Conservation (phyloP, 1,140 invertebrate genomes). For the Pseudomyrmex concolor region DNA sequence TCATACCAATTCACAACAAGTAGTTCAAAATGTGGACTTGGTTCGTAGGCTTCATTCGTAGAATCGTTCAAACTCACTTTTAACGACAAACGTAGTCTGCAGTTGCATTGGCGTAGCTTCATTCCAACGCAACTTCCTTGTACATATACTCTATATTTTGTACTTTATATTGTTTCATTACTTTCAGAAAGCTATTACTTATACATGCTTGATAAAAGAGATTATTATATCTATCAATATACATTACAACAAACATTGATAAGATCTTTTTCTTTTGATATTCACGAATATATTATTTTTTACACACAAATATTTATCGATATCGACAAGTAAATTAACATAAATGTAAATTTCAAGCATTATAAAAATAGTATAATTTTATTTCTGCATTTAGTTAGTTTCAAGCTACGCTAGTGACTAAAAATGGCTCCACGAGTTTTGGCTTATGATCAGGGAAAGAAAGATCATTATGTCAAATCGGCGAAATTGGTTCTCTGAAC, state of each 20-base stretch:
- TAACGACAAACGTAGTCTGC: conserved; percentile 53
- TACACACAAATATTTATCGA: too few relatives aligned
- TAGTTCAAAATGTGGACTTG: conserved; percentile 39
- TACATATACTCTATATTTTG: too few relatives aligned
- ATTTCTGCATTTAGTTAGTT: background rate
- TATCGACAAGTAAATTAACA: too few relatives aligned
- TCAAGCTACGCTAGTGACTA: conserved; percentile 43
- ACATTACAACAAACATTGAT: too few relatives aligned
- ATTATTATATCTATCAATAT: too few relatives aligned
- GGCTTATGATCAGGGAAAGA: conserved; percentile 63
- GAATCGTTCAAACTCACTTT: conserved; percentile 59
- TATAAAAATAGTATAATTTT: background rate
- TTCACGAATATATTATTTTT: too few relatives aligned
- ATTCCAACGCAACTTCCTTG: background rate
- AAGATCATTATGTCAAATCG: conserved; percentile 69
- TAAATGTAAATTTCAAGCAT: background rate
- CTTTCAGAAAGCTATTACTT: background rate
- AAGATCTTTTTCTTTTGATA: too few relatives aligned
- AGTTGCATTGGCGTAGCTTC: conserved; percentile 52
- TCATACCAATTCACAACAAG: conserved; percentile 17
- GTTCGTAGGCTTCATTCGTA: conserved; percentile 49
- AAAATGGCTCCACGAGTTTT: conserved; percentile 32
- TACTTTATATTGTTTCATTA: too few relatives aligned
- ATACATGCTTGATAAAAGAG: too few relatives aligned
- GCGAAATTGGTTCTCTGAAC: conserved; percentile 70